These are phyloP conservation scores for Neotoma lepida DNA, from an alignment of 2,113 vertebrate species.

Conservation along the genomic window DNA sequence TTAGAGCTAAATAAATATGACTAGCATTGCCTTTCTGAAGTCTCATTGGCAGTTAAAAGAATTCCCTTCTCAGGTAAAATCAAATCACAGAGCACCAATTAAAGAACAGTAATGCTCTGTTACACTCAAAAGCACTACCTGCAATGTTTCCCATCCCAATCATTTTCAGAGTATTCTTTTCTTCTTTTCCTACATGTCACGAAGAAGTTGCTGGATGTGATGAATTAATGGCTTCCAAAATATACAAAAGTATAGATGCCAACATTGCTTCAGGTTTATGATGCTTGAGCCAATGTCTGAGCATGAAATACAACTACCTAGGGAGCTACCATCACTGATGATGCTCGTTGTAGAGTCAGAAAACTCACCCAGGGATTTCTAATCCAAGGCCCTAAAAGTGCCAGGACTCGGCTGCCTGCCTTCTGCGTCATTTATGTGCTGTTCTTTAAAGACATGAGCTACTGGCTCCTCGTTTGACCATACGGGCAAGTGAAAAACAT, in stretches of 20 bases:
- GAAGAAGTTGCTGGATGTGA: slow-evolving; percentile 16
- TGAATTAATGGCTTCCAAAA: slow-evolving; percentile 42
- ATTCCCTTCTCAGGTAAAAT: not conserved
- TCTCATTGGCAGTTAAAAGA: not conserved
- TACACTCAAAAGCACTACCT: slow-evolving; percentile 22
- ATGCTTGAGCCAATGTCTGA: slow-evolving; percentile 23
- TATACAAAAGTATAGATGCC: not conserved
- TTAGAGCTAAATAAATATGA: slow-evolving; percentile 72
- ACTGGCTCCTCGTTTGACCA: not conserved
- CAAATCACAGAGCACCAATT: not conserved
- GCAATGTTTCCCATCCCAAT: not conserved
- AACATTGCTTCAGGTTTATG: slow-evolving; percentile 8
- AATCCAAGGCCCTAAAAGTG: slow-evolving; percentile 24
- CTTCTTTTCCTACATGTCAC: slow-evolving; percentile 19
- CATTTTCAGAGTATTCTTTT: slow-evolving; percentile 32
- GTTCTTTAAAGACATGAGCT: not conserved
- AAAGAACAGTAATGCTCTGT: not conserved
- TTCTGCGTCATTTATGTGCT: not conserved
- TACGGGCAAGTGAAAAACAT: slow-evolving; percentile 40
- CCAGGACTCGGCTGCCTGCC: not conserved
- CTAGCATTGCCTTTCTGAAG: not conserved
- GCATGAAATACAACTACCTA: not conserved
- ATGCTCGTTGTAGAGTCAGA: not conserved
- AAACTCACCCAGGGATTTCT: not conserved
- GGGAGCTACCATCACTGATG: not conserved